phyloP scores from a whole-genome alignment of 2,113 vertebrate species.

The Chamaetylas fuelleborni region DNA sequence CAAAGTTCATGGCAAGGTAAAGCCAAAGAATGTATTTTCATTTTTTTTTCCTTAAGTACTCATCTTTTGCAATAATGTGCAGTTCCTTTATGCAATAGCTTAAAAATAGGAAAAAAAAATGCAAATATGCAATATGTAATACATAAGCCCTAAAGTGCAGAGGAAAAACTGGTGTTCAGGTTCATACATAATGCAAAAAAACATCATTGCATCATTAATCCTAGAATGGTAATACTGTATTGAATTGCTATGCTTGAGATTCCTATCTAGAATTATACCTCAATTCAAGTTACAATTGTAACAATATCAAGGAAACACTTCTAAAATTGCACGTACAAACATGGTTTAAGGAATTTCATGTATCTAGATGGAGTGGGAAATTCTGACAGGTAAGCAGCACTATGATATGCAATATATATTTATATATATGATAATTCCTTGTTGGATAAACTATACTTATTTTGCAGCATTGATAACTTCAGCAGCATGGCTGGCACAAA shows the following conservation, averaged over 20 bases:
- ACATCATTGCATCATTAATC: not conserved
- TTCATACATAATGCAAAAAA: not conserved
- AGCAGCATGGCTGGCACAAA: not conserved
- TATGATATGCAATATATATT: not conserved
- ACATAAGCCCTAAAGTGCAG: not conserved
- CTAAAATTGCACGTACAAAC: not conserved
- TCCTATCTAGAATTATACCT: not conserved
- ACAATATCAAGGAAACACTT: not conserved
- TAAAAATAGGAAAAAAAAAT: not conserved
- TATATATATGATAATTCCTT: not conserved
- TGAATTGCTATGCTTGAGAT: not conserved
- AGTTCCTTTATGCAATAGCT: not conserved
- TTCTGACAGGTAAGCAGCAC: not conserved
- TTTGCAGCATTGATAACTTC: not conserved
- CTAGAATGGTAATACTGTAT: not conserved
- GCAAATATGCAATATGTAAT: not conserved
- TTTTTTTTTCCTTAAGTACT: not conserved
- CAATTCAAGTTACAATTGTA: not conserved
- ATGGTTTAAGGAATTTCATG: not conserved
- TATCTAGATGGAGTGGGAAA: not conserved
- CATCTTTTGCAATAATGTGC: not conserved
- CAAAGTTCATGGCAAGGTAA: not conserved
- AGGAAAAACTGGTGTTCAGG: not conserved
- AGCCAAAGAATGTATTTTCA: conserved; percentile 9
- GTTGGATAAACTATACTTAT: not conserved